Conservation (phyloP, 2,888 invertebrate species). For the Heliconius cydno region DNA sequence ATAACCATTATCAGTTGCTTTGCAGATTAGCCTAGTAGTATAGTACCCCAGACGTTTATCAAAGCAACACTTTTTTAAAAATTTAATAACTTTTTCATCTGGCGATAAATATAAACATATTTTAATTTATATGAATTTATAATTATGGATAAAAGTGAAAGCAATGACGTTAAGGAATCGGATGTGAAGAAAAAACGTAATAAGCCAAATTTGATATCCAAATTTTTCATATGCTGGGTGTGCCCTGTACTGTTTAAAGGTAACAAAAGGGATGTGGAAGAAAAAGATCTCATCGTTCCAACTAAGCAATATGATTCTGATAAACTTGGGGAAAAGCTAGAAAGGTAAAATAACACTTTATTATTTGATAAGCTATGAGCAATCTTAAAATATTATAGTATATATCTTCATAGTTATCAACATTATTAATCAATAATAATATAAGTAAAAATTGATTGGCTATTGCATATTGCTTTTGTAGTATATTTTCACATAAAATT, state of each 20-base stretch:
- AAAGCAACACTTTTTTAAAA: background rate
- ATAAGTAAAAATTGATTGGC: too few relatives aligned
- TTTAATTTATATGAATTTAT: background rate
- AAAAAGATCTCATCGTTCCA: constrained; percentile 85
- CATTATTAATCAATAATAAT: too few relatives aligned
- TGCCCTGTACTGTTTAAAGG: constrained; percentile 81
- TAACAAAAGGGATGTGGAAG: constrained; percentile 83
- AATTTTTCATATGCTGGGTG: constrained; percentile 76
- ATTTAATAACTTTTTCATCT: background rate
- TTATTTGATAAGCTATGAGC: constrained; percentile 61
- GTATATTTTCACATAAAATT: background rate
- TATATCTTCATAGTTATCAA: background rate
- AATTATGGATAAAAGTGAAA: constrained; percentile 25
- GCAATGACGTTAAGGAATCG: constrained; percentile 41
- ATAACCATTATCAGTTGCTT: constrained; percentile 31
- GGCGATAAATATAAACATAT: background rate
- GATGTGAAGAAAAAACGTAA: constrained; percentile 53
- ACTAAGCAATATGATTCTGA: constrained; percentile 85
- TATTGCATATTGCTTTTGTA: too few relatives aligned
- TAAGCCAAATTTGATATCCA: constrained; percentile 70
- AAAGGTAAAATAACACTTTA: constrained; percentile 71
- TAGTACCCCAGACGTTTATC: constrained; percentile 8
- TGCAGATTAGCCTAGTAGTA: constrained; percentile 36
- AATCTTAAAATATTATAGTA: background rate
- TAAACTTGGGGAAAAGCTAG: constrained; percentile 83